Evolutionary conservation across 2,113 vertebrate species (phyloP), one percentile per base, ranked within the genome.

Genomic region (Macroglossus sobrinus): DNA sequence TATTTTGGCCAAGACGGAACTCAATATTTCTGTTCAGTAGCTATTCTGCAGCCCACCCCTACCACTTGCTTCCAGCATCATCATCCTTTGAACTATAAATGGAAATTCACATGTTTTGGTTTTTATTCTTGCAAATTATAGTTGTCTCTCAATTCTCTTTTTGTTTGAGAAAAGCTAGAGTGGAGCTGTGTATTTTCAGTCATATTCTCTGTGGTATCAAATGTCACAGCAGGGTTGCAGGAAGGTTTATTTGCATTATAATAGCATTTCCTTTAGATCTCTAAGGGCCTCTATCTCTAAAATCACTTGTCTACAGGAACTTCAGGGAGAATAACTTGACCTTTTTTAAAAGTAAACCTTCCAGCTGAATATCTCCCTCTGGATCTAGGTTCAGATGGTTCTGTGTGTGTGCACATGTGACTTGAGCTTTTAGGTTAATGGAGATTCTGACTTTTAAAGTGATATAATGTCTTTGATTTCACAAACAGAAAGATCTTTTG

Each of bases 291-390:
- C 84, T 93, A 82, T 90, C 95, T 92, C 86, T 95, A 88, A 97
- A 97, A 97, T 97, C 96, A 93, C 92, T 96, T 95, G 89, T 97
- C 96, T 97, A 84, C 40, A 94, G 84, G 84, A 95, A 97, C 95
- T 97, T 93, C 35, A 82, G 94, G 80, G 90, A 96, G 87, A 96
- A 96, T 95, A 96, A 96, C 87, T 93, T 97, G 93, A 98, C 94
- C 96, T 97, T 97, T 97, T 98, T 94, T 88, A 92, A 97, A 97
- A 95, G 90, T 92, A 98, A 97, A 97, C 92, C 97, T 95, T 97
- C 88, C 72, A 96, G 59, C 38, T 74, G 84, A 88, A 16, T 82
- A 93, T 84, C 84, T 97, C 92, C 96, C 96, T 90, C 43, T 95
- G 95, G 95, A 92, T 97, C 93, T 95, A 94, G 79, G 92, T 95